phyloP scores from a whole-genome alignment of 2,888 invertebrate species.

The Megaustenia siamemsis region DNA sequence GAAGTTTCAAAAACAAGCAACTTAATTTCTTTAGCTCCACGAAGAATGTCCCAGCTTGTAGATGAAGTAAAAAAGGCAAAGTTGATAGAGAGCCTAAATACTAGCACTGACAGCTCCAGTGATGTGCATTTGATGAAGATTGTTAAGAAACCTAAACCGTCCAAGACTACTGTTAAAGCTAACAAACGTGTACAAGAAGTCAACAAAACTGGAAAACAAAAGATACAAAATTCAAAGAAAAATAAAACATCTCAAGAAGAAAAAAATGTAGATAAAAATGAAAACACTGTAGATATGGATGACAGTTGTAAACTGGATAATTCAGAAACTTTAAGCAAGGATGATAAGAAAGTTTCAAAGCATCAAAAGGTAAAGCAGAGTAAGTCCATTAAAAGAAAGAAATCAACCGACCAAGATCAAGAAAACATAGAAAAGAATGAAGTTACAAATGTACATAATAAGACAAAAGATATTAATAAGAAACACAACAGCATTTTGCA shows the following conservation, averaged over 20 bases:
- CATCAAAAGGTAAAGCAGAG: background rate
- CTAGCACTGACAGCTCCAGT: constrained; percentile 5
- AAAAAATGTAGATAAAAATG: background rate
- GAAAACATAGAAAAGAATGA: background rate
- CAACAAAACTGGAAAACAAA: background rate
- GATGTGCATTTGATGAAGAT: background rate
- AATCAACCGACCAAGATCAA: background rate
- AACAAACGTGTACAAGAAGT: background rate
- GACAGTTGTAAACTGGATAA: background rate
- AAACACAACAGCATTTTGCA: too few species aligned
- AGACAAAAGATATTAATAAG: background rate
- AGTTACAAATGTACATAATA: background rate
- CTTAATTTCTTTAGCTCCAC: background rate
- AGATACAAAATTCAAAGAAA: background rate
- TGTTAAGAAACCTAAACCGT: background rate
- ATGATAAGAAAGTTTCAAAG: background rate
- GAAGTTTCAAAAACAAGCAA: background rate
- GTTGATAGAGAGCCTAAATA: background rate
- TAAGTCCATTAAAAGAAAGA: background rate
- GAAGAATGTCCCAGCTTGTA: background rate
- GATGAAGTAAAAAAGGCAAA: background rate
- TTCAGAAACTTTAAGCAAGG: background rate
- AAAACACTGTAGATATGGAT: background rate
- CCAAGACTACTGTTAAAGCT: background rate
- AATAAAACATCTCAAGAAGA: background rate